phyloP scores from a whole-genome alignment of 2,113 vertebrate species.

The Xenus cinereus region DNA sequence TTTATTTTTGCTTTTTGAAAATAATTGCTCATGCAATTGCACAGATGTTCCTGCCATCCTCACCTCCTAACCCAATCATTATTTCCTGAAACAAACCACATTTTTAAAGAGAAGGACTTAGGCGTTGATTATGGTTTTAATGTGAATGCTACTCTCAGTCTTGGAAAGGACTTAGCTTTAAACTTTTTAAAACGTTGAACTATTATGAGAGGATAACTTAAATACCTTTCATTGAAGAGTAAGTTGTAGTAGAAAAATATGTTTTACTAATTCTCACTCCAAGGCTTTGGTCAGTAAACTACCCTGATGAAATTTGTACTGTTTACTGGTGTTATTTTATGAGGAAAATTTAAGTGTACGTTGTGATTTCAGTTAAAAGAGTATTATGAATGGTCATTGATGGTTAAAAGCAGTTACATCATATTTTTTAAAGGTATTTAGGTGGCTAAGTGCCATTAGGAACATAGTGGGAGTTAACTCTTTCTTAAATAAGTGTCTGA shows the following conservation, averaged over 20 bases:
- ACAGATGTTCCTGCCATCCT: neutral
- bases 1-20: neutral
- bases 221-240: neutral
- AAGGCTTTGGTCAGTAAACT: neutral
- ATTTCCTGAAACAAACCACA: neutral
- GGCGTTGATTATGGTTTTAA: neutral
- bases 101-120: neutral
- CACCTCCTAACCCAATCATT: neutral
- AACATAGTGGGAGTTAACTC: neutral
- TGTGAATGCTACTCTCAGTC: neutral
- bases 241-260: neutral
- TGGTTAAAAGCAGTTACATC: neutral
- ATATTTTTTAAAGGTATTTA: neutral
- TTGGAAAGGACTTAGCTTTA: neutral
- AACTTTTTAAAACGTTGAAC: neutral
- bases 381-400: neutral
- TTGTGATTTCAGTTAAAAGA: neutral
- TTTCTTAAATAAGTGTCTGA: neutral
- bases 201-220: neutral
- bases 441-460: neutral
- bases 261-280: neutral
- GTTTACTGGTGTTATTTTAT: neutral
- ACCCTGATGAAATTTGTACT: neutral
- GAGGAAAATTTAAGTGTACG: neutral
- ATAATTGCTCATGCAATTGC: neutral